These are phyloP conservation scores for Lacerta agilis DNA, from an alignment of 2,797 vertebrate genomes.

Conservation along the genomic window DNA sequence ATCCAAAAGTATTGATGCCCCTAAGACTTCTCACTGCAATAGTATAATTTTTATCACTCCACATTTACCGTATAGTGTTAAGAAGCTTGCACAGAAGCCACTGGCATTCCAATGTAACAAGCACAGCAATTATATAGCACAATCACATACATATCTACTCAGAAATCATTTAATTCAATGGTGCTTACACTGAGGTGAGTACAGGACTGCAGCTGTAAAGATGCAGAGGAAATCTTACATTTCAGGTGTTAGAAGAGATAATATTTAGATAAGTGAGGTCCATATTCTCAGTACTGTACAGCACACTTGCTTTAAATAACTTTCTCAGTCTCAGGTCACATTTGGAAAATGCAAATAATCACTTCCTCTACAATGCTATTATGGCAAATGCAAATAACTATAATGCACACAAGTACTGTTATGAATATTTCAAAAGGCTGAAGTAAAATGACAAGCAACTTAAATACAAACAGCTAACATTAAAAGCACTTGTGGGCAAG, in stretches of 20 bases:
- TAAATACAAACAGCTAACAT: neutral
- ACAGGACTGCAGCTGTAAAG: conserved; percentile 61
- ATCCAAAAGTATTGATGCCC: conserved; percentile 54
- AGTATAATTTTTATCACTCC: conserved; percentile 69
- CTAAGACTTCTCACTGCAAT: conserved; percentile 66
- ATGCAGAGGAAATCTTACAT: conserved; percentile 55
- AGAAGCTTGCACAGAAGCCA: conserved; percentile 59
- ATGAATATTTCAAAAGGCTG: neutral
- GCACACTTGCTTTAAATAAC: neutral
- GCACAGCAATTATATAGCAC: neutral
- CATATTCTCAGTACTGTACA: neutral
- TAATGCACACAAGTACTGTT: neutral
- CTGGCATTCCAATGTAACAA: conserved; percentile 67
- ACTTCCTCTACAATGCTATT: too few species aligned
- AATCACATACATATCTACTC: neutral
- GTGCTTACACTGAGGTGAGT: neutral
- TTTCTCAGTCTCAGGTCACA: neutral
- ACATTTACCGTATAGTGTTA: conserved; percentile 31
- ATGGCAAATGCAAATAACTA: neutral
- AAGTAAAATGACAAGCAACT: neutral
- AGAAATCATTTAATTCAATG: neutral
- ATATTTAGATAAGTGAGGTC: conserved; percentile 15
- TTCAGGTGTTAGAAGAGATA: conserved; percentile 69
- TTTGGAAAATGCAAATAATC: neutral
- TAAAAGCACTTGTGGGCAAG: neutral